These are phyloP conservation scores for Danio kyathit DNA, from an alignment of 2,797 vertebrate genomes.

Conservation along the genomic window DNA sequence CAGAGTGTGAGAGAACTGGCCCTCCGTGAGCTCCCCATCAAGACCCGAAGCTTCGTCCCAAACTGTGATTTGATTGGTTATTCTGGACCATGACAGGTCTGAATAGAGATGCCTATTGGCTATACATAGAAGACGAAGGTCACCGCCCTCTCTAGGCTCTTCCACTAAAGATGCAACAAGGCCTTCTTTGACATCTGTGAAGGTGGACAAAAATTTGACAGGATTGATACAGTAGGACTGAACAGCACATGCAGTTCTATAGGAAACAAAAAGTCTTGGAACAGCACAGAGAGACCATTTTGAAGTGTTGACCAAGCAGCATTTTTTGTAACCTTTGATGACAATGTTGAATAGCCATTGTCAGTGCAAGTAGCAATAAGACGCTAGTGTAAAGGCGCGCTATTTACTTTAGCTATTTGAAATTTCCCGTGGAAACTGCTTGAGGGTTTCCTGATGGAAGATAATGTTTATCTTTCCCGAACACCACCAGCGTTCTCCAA, in stretches of 20 bases:
- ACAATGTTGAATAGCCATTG: slow-evolving; percentile 80
- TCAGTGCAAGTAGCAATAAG: slow-evolving; percentile 75
- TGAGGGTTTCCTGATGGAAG: slow-evolving; percentile 99
- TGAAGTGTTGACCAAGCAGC: slow-evolving; percentile 50
- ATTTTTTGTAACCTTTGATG: slow-evolving; percentile 78
- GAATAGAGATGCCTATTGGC: slow-evolving; percentile 93
- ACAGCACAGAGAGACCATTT: slow-evolving; percentile 53
- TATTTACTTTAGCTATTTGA: slow-evolving; percentile 99
- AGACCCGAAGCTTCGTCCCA: neutral
- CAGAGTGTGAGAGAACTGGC: slow-evolving; percentile 83
- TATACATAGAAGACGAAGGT: slow-evolving; percentile 86
- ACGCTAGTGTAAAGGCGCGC: slow-evolving; percentile 84
- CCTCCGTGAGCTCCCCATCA: slow-evolving; percentile 67
- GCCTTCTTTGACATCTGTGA: slow-evolving; percentile 87
- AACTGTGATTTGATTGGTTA: slow-evolving; percentile 60
- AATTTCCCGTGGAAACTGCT: slow-evolving; percentile 99
- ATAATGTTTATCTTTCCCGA: slow-evolving; percentile 99
- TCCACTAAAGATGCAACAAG: slow-evolving; percentile 84
- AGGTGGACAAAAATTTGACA: slow-evolving; percentile 48
- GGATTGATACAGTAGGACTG: neutral
- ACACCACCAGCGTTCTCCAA: slow-evolving; percentile 98
- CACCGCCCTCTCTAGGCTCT: slow-evolving; percentile 87
- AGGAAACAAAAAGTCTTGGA: slow-evolving; percentile 23
- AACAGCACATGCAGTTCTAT: slow-evolving; percentile 11
- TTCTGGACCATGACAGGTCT: slow-evolving; percentile 85